phyloP scores from a whole-genome alignment of 1,140 invertebrate genomes.

The Sinella curviseta region DNA sequence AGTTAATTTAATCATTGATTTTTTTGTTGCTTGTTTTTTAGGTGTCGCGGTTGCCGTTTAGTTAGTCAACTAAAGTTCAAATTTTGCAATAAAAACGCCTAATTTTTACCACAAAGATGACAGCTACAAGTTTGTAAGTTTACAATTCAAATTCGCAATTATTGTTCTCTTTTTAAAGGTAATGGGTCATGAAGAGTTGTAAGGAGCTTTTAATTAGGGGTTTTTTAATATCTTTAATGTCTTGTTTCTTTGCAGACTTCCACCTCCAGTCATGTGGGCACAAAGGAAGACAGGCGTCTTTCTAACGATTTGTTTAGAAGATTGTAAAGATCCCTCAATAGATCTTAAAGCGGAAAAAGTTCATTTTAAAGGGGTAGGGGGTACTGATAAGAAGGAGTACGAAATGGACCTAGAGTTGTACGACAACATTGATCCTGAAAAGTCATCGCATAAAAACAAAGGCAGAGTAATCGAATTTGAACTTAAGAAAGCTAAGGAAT shows the following conservation, averaged over 20 bases:
- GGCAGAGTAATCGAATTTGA: conserved; percentile 77
- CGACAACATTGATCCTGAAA: conserved; percentile 76
- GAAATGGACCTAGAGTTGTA: conserved; percentile 82
- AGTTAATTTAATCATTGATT: too few species aligned
- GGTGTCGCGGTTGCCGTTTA: too few species aligned
- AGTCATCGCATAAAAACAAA: conserved; percentile 61
- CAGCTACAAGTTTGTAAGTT: conserved; percentile 11
- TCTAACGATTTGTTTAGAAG: conserved; percentile 85
- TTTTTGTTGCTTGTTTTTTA: too few species aligned
- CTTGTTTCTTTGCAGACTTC: conserved; percentile 55
- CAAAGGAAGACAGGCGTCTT: conserved; percentile 78
- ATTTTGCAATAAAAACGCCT: too few species aligned
- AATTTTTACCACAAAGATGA: too few species aligned
- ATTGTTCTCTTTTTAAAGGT: too few species aligned
- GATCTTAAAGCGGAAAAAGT: conserved; percentile 78
- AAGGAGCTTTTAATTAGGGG: too few species aligned
- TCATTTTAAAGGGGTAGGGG: conserved; percentile 80
- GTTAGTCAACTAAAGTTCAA: too few species aligned
- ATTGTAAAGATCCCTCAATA: conserved; percentile 79
- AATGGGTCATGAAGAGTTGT: too few species aligned
- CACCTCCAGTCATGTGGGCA: conserved; percentile 87
- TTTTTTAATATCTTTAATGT: too few species aligned
- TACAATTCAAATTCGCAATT: background rate
- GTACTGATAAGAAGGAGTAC: conserved; percentile 80
- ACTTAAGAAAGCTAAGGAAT: conserved; percentile 70